Base-by-base conservation (phyloP, 2,113 vertebrate species). In the Rhizomys pruinosus region DNA sequence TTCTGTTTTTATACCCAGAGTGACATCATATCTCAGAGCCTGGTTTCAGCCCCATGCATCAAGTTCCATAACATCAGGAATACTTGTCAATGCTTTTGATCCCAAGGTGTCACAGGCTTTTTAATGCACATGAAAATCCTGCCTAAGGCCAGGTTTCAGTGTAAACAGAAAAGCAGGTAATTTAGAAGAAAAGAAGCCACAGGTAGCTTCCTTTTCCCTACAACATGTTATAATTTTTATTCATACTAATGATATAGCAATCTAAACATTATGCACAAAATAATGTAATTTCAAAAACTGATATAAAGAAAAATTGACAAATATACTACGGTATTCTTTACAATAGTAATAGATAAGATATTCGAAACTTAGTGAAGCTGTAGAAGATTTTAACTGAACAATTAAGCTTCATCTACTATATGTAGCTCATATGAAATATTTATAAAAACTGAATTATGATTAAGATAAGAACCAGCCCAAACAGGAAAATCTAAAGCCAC, bases 251-350 rank as follows among this genome's bases (percentile, higher is more conserved):
- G 23, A 78, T 80, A 82, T 7, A 39, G 47, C 5, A 80, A 93
- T 87, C 39, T 69, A 81, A 94, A 52, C 25, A 2, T 88, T 77
- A 27, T 44, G 16, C 9, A 80, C 23, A 84, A 94, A 80, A 84
- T 74, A 95, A 90, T 34, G 69, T 27, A 87, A 22, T 92, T 84
- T 84, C 44, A 92, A 91, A 97, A 87, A 12, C 57, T 68, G 74
- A 17, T 84, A 34, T 39, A 68, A 86, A 86, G 13, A 68, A 71
- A 91, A 96, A 94, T 39, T 19, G 13, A 71, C 4, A 74, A 82
- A 81, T 71, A 29, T 92, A 42, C 29, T 34, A 22, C 9, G 29
- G 20, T 27, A 55, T 29, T 82, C 19, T 64, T 22, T 85, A 66
- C 84, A 89, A 68, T 87, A 84, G 19, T 78, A 88, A 84, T 39